Conservation (phyloP, 2,888 invertebrate genomes). For the Plebejus melissa region DNA sequence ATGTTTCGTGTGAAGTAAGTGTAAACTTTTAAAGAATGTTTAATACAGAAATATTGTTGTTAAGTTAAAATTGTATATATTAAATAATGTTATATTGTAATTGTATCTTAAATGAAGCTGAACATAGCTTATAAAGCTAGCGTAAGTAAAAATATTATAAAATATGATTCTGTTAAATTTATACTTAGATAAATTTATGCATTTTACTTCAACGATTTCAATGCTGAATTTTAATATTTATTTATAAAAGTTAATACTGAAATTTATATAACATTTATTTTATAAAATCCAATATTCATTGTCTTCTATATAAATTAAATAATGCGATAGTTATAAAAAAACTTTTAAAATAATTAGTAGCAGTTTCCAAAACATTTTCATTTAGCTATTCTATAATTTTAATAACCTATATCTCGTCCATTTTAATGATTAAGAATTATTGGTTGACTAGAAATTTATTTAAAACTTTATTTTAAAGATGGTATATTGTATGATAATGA, state of each 20-base stretch:
- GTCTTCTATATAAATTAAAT: too few relatives aligned
- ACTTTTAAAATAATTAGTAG: too few relatives aligned
- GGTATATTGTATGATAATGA: background rate
- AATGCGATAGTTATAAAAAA: too few relatives aligned
- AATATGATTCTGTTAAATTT: background rate
- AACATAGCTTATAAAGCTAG: conserved; percentile 1
- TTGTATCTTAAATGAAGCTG: background rate
- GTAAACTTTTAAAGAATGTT: background rate
- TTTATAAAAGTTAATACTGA: background rate
- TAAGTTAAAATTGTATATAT: background rate
- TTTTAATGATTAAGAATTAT: background rate
- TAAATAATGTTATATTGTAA: background rate
- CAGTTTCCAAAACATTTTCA: background rate
- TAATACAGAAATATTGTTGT: background rate
- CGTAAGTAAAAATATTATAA: background rate
- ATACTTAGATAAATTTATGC: background rate
- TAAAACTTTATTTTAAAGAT: background rate
- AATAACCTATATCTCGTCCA: background rate
- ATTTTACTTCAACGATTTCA: background rate
- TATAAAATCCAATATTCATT: too few relatives aligned
- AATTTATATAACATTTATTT: background rate
- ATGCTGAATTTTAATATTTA: background rate
- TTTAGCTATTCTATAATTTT: background rate
- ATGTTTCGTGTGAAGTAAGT: background rate
- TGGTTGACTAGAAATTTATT: background rate